phyloP scores from a whole-genome alignment of 1,140 invertebrate species.

The Drosophila repletoides region DNA sequence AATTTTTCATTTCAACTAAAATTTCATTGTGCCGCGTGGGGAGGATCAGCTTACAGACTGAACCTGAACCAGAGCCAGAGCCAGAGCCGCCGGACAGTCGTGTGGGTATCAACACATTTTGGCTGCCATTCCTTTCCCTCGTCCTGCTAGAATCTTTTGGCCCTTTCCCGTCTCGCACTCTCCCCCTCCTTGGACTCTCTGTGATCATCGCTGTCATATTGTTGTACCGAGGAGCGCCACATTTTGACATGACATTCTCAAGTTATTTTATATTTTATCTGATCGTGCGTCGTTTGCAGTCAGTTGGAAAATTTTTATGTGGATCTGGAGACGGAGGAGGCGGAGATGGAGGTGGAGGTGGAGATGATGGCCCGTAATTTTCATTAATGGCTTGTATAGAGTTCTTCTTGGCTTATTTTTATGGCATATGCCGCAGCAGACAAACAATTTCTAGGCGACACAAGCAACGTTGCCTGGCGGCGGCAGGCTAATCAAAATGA shows the following conservation, averaged over 20 bases:
- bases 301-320: constrained; percentile 65
- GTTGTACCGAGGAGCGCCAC: constrained; percentile 58
- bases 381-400: constrained; percentile 58
- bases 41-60: constrained; percentile 63
- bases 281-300: constrained; percentile 67
- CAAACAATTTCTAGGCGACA: constrained; percentile 37
- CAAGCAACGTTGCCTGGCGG: constrained; percentile 21
- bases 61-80: neutral
- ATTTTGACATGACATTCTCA: constrained; percentile 75
- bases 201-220: constrained; percentile 61
- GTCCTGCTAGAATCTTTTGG: neutral
- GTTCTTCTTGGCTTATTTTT: constrained; percentile 41
- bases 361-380: constrained; percentile 49
- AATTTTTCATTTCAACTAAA: constrained; percentile 58
- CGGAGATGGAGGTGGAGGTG: no score
- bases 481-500: constrained; percentile 66
- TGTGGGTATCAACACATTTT: constrained; percentile 52
- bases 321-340: no score
- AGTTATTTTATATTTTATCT: constrained; percentile 54
- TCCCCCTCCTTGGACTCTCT: constrained; percentile 4
- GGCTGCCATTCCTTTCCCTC: constrained; percentile 9
- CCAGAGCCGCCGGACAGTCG: constrained; percentile 24
- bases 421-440: constrained; percentile 50
- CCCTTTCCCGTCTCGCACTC: neutral
- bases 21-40: constrained; percentile 39